phyloP scores from a whole-genome alignment of 1,140 invertebrate species.

The Drosophila micromelanica region DNA sequence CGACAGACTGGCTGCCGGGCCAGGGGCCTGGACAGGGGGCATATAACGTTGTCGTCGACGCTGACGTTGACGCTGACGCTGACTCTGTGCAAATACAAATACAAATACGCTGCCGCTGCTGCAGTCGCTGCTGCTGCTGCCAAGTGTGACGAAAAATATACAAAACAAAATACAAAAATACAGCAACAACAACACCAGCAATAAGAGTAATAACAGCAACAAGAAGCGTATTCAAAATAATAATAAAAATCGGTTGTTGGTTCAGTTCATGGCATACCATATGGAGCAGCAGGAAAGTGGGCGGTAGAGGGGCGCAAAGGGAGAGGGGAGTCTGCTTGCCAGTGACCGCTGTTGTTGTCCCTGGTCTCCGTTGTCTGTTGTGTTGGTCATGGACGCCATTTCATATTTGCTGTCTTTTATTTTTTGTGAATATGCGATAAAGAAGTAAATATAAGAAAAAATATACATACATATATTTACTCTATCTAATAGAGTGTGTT shows the following conservation, averaged over 20 bases:
- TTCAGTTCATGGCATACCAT: conserved; percentile 50
- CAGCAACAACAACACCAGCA: conserved; percentile 62
- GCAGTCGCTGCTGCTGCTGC: conserved; percentile 54
- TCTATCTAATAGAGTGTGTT: background rate
- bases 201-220: conserved; percentile 52
- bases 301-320: background rate
- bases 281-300: conserved; percentile 18
- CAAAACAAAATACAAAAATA: conserved; percentile 79
- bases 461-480: conserved; percentile 11
- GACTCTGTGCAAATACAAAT: conserved; percentile 71
- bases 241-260: conserved; percentile 73
- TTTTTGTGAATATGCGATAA: conserved; percentile 74
- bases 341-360: conserved; percentile 26
- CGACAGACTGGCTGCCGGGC: conserved; percentile 50
- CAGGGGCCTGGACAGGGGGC: conserved; percentile 47
- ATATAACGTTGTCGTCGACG: conserved; percentile 33
- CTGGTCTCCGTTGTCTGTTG: conserved; percentile 55
- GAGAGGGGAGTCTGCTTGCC: background rate
- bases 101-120: conserved; percentile 50
- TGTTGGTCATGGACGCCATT: conserved; percentile 79
- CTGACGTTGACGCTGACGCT: conserved; percentile 35
- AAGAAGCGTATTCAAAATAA: conserved; percentile 81
- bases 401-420: conserved; percentile 51
- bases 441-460: conserved; percentile 50
- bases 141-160: conserved; percentile 81